These are phyloP conservation scores for Tachycineta bicolor DNA, from an alignment of 2,113 vertebrate species.

Conservation along the genomic window DNA sequence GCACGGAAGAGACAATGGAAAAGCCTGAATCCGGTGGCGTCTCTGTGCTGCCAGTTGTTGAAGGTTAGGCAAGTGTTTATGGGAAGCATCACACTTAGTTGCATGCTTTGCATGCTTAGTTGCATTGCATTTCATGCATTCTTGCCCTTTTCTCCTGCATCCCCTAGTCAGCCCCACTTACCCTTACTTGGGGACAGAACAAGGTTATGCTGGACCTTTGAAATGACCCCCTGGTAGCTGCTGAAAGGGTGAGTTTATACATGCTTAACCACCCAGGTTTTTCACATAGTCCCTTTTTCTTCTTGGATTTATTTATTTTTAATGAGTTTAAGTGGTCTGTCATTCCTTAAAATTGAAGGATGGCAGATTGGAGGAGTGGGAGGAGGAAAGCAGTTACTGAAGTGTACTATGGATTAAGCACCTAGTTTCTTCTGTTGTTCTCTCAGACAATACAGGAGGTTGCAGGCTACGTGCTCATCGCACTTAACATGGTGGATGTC, in stretches of 20 bases:
- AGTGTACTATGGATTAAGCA: background rate
- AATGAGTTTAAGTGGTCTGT: background rate
- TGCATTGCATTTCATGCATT: background rate
- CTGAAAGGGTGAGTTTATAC: background rate
- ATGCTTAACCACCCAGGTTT: background rate
- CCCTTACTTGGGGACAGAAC: background rate
- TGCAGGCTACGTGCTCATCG: slow-evolving; percentile 91
- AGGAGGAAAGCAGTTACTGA: background rate
- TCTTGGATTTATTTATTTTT: background rate
- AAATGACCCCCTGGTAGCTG: background rate
- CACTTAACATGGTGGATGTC: slow-evolving; percentile 81
- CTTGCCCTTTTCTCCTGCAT: background rate
- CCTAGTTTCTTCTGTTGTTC: background rate
- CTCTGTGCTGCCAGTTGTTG: background rate
- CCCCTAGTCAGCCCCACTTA: background rate
- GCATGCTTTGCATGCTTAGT: too few species aligned
- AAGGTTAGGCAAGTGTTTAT: background rate
- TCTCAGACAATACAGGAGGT: slow-evolving; percentile 92
- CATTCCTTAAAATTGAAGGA: background rate
- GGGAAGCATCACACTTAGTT: background rate
- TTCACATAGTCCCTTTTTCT: background rate
- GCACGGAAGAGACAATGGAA: background rate
- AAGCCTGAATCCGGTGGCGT: background rate
- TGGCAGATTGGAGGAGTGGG: background rate
- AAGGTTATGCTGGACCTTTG: background rate